These are phyloP conservation scores for Kuschelorhynchus macadamiae DNA, from an alignment of 2,888 invertebrate genomes.

Conservation along the genomic window DNA sequence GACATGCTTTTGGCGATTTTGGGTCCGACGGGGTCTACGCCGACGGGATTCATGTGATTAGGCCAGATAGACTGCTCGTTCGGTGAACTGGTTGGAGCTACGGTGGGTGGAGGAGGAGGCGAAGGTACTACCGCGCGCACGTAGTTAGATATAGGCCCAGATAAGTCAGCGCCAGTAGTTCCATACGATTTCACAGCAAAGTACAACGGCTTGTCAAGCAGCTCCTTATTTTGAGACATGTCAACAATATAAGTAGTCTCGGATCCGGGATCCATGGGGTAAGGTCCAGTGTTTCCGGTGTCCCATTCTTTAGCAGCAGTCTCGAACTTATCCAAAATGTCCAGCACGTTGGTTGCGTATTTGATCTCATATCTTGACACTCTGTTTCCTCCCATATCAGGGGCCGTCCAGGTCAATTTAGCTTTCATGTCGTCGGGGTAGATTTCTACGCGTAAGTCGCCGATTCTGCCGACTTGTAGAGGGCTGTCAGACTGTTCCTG, in stretches of 20 bases:
- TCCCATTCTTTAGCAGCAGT: slow-evolving; percentile 68
- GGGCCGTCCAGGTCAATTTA: slow-evolving; percentile 74
- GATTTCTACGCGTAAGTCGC: slow-evolving; percentile 71
- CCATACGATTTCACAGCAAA: slow-evolving; percentile 71
- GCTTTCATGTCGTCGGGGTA: slow-evolving; percentile 69
- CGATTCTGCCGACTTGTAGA: slow-evolving; percentile 69
- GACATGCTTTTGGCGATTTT: slow-evolving; percentile 66
- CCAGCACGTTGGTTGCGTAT: slow-evolving; percentile 67
- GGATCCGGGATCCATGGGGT: slow-evolving; percentile 71
- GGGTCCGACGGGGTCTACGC: slow-evolving; percentile 64
- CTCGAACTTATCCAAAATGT: slow-evolving; percentile 70
- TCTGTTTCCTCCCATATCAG: slow-evolving; percentile 72
- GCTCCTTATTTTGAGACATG: slow-evolving; percentile 67
- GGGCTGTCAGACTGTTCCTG: slow-evolving; percentile 58
- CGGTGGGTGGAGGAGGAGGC: slow-evolving; percentile 71
- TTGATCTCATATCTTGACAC: slow-evolving; percentile 72
- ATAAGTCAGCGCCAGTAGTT: slow-evolving; percentile 62
- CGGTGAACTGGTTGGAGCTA: slow-evolving; percentile 65
- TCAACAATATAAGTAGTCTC: slow-evolving; percentile 70
- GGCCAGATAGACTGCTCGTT: slow-evolving; percentile 66
- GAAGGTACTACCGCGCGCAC: slow-evolving; percentile 71
- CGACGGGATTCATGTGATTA: slow-evolving; percentile 60
- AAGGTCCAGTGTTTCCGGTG: slow-evolving; percentile 64
- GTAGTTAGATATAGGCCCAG: slow-evolving; percentile 72
- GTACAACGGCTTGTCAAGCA: slow-evolving; percentile 71